These are phyloP conservation scores for Fulmarus glacialis DNA, from an alignment of 2,113 vertebrate genomes.

Conservation along the genomic window DNA sequence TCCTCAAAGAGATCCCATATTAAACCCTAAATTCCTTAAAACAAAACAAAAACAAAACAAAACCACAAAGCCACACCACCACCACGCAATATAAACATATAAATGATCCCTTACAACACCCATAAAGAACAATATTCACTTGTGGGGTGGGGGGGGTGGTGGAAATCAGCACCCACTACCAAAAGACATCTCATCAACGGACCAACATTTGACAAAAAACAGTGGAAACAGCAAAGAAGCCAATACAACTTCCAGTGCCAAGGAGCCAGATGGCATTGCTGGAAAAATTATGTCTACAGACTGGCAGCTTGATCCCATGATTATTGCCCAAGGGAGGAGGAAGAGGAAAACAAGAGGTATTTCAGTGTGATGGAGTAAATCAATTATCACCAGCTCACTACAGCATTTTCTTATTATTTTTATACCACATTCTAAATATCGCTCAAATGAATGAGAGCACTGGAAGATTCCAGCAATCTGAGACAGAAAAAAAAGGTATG, in stretches of 20 bases:
- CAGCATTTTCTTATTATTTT: constrained; percentile 66
- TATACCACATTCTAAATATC: constrained; percentile 55
- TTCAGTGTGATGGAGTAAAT: constrained; percentile 76
- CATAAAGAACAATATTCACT: constrained; percentile 53
- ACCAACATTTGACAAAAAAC: constrained; percentile 75
- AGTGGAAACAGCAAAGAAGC: constrained; percentile 73
- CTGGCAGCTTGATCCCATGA: constrained; percentile 80
- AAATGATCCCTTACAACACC: neutral
- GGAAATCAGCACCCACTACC: constrained; percentile 28
- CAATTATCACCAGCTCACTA: constrained; percentile 77
- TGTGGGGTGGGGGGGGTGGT: neutral
- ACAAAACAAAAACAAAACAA: neutral
- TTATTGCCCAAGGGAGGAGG: constrained; percentile 80
- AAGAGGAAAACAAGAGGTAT: constrained; percentile 78
- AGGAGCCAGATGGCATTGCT: constrained; percentile 82
- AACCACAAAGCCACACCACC: neutral
- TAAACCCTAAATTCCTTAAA: neutral
- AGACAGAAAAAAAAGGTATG: neutral
- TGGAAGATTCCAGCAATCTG: neutral
- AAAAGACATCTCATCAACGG: constrained; percentile 53
- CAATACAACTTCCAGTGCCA: constrained; percentile 78
- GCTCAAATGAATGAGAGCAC: neutral
- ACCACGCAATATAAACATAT: no score
- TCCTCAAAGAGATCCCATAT: neutral
- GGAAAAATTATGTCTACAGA: constrained; percentile 82